Conservation (phyloP, 2,113 vertebrate genomes). For the Leptobrachium ailaonicum region DNA sequence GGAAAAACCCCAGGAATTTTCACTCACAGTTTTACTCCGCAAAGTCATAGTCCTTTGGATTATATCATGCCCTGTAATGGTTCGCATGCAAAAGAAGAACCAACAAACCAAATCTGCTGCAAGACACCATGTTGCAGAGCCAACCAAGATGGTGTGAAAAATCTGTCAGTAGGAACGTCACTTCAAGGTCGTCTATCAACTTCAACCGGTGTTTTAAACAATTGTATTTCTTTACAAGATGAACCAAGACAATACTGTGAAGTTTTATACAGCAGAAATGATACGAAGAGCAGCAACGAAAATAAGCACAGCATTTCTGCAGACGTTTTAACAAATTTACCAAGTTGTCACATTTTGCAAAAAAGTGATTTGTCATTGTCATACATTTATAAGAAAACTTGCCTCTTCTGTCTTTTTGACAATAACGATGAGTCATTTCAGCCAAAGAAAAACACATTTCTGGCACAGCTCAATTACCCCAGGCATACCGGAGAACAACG, state of each 20-base stretch:
- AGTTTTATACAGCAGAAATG: neutral
- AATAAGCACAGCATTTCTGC: neutral
- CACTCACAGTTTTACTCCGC: slow-evolving; percentile 12
- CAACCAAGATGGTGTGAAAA: neutral
- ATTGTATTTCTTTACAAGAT: neutral
- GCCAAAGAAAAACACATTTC: slow-evolving; percentile 15
- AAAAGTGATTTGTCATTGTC: neutral
- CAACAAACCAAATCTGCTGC: slow-evolving; percentile 5
- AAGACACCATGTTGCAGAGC: neutral
- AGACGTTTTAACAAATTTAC: neutral
- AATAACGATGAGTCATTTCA: slow-evolving; percentile 5
- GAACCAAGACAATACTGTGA: neutral
- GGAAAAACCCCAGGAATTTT: slow-evolving; percentile 1
- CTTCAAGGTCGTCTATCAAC: neutral
- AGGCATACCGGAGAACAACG: neutral
- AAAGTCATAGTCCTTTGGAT: slow-evolving; percentile 13
- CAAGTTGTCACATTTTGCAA: neutral
- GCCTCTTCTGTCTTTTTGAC: neutral
- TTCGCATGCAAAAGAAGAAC: slow-evolving; percentile 3
- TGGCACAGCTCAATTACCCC: slow-evolving; percentile 3
- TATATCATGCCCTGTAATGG: slow-evolving; percentile 6
- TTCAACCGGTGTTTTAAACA: neutral
- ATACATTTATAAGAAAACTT: slow-evolving; percentile 5
- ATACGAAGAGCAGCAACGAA: neutral
- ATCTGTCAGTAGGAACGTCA: neutral